Evolutionary conservation across 2,113 vertebrate species (phyloP), one percentile per base, ranked within the genome.

Genomic region (Oenanthe oenanthe): DNA sequence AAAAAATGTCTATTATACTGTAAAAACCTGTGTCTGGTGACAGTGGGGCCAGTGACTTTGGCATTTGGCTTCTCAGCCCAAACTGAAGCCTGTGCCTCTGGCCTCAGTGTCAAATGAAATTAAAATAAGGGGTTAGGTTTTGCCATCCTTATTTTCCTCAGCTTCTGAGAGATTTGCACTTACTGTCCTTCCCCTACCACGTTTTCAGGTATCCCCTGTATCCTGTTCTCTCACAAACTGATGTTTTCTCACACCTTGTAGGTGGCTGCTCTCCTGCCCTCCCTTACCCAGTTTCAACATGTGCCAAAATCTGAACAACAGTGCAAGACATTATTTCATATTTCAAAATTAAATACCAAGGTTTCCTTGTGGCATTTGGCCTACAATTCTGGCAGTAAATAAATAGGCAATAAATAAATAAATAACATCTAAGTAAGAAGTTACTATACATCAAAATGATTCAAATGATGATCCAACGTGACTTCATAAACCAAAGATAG

Each of bases 51-150:
- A 62, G 14, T 28, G 29, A 47, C 34, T 53, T 60, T 22, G 47
- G 29, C 20, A 61, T 82, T 56, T 82, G 62, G 47, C 34, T 54
- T 75, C 47, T 61, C 40, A 75, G 54, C 47, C 70, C 47, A 67
- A 89, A 58, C 0, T 29, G 48, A 82, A 36, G 47, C 42, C 25
- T 0, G 0, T 1, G 2, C 3, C 12, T 10, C 31, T 45, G 34
- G 25, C n/a, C 25, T 65, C 3, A 1, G 14, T 28, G 40, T 28
- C 67, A 88, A 72, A 63, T 13, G 6, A 72, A 71, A 25, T 17
- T 32, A 63, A 80, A 90, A 34, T 36, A 76, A 57, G 16, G 6
- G 6, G 6, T 31, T 60, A 26, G 22, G 25, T 40, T 50, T 61
- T 12, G 15, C 24, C 36, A 63, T 24, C 43, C 53, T 57, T 31